These are phyloP conservation scores for Peromyscus californicus DNA, from an alignment of 2,113 vertebrate species.

Conservation along the genomic window DNA sequence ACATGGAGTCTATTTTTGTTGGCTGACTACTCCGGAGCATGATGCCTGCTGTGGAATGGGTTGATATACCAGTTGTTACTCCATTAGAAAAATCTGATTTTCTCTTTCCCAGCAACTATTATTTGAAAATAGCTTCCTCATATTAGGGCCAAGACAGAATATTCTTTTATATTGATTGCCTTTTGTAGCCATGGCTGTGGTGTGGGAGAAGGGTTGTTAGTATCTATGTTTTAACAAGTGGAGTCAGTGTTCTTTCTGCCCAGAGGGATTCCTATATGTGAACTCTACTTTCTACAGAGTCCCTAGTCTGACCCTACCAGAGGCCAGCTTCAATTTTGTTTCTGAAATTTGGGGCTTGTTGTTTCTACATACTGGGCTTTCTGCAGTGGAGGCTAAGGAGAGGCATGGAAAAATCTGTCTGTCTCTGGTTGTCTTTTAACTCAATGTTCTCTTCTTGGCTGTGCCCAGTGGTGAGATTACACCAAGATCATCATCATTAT, in stretches of 20 bases:
- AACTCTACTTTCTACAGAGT: not conserved
- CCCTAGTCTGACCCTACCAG: not conserved
- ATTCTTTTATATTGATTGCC: no score
- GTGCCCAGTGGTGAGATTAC: not conserved
- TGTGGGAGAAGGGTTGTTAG: not conserved
- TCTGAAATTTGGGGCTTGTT: not conserved
- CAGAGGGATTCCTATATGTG: not conserved
- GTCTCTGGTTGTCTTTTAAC: not conserved
- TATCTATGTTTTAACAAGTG: not conserved
- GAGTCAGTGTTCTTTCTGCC: not conserved
- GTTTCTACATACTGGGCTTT: not conserved
- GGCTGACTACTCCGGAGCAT: not conserved
- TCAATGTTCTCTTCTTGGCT: not conserved
- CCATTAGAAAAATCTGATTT: not conserved
- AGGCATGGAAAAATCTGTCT: not conserved
- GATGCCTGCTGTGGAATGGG: not conserved
- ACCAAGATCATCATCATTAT: not conserved
- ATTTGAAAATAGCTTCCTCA: not conserved
- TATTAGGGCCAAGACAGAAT: not conserved
- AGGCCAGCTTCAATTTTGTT: not conserved
- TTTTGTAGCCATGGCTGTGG: not conserved
- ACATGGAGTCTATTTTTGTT: not conserved
- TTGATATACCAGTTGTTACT: not conserved
- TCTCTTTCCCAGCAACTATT: not conserved
- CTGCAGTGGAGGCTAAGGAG: not conserved